phyloP scores from a whole-genome alignment of 2,888 invertebrate species.

The Lymantria dispar region DNA sequence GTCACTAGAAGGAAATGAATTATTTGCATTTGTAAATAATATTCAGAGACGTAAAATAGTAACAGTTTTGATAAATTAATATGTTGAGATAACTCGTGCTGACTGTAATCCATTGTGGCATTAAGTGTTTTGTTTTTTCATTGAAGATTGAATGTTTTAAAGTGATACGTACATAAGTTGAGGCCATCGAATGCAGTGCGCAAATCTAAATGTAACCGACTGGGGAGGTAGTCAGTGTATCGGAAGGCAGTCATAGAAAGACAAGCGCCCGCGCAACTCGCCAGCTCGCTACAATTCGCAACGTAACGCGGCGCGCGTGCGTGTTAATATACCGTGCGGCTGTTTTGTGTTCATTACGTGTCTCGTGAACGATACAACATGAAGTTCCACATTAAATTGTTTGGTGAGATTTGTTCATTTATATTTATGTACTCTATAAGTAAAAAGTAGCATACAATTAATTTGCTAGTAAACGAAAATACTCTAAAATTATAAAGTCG shows the following conservation, averaged over 20 bases:
- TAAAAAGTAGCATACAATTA: too few relatives aligned
- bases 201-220: slow-evolving; percentile 40
- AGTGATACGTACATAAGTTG: slow-evolving; percentile 60
- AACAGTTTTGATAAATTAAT: too few relatives aligned
- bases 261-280: slow-evolving; percentile 66
- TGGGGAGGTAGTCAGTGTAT: slow-evolving; percentile 13
- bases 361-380: slow-evolving; percentile 44
- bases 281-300: slow-evolving; percentile 32
- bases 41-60: too few relatives aligned
- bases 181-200: slow-evolving; percentile 51
- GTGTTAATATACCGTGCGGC: slow-evolving; percentile 32
- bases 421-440: not conserved
- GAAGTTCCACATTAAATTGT: slow-evolving; percentile 66
- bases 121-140: slow-evolving; percentile 30
- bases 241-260: slow-evolving; percentile 60
- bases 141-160: slow-evolving; percentile 53
- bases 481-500: too few relatives aligned
- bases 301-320: slow-evolving; percentile 38
- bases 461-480: too few relatives aligned
- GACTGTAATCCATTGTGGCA: not conserved
- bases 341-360: slow-evolving; percentile 50
- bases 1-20: too few relatives aligned
- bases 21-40: too few relatives aligned
- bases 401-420: slow-evolving; percentile 56
- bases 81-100: not conserved